phyloP scores from a whole-genome alignment of 1,140 invertebrate species.

The Microplitis mediator region DNA sequence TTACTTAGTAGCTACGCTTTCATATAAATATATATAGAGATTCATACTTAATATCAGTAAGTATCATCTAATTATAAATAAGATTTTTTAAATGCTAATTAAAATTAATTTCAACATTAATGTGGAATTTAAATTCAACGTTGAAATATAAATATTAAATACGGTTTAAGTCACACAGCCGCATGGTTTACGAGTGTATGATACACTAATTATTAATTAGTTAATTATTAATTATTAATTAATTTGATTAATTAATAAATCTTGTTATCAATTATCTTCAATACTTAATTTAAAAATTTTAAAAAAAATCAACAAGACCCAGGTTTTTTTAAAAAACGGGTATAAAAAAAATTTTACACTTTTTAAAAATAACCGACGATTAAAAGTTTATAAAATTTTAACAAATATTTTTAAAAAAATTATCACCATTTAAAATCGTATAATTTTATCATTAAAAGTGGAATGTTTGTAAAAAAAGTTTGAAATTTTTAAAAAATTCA shows the following conservation, averaged over 20 bases:
- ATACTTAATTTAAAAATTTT: not conserved
- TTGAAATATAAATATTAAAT: constrained; percentile 29
- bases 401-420: not conserved
- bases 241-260: not conserved
- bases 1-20: too few species aligned
- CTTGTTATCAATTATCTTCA: not conserved
- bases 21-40: too few species aligned
- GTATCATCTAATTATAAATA: not conserved
- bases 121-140: not conserved
- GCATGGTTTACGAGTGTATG: constrained; percentile 40
- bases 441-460: not conserved
- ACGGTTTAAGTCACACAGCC: constrained; percentile 49
- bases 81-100: not conserved
- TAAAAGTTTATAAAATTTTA: not conserved
- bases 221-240: not conserved
- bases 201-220: constrained; percentile 15
- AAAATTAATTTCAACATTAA: too few species aligned
- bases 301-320: not conserved
- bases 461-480: not conserved
- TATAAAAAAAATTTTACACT: too few species aligned
- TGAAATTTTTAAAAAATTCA: constrained; percentile 27
- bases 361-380: too few species aligned
- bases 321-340: too few species aligned
- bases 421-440: not conserved
- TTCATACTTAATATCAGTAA: too few species aligned